phyloP scores from a whole-genome alignment of 2,888 invertebrate genomes.

The Eupithecia pulchellata region DNA sequence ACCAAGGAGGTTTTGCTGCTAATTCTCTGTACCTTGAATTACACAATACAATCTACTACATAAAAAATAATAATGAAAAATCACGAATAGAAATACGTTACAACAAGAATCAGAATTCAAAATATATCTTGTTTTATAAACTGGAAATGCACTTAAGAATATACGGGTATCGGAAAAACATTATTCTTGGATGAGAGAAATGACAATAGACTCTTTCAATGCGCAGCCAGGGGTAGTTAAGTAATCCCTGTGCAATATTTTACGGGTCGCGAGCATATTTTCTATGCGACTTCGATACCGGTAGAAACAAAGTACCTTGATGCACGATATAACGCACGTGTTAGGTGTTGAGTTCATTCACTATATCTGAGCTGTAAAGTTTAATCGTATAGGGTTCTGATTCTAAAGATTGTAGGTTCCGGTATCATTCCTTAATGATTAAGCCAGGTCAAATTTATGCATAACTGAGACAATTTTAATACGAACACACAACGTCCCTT shows the following conservation, averaged over 20 bases:
- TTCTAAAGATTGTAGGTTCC: background rate
- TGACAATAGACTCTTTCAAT: conserved; percentile 57
- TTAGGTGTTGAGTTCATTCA: background rate
- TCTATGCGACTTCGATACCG: background rate
- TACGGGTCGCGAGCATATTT: conserved; percentile 11
- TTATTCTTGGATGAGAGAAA: conserved; percentile 67
- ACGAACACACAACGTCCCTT: no score
- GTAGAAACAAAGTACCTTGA: background rate
- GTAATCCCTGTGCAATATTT: conserved; percentile 2
- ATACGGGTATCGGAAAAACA: conserved; percentile 76
- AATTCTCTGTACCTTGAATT: background rate
- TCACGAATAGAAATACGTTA: background rate
- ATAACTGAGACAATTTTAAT: no score
- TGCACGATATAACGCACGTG: background rate
- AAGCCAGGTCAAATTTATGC: background rate
- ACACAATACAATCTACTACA: background rate
- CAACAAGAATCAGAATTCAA: conserved; percentile 2
- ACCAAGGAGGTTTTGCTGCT: no score
- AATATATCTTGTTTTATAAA: conserved; percentile 40
- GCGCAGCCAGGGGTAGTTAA: conserved; percentile 29
- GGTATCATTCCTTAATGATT: no score
- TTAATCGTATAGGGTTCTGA: no score
- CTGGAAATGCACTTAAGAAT: conserved; percentile 69
- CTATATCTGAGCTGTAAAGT: no score
- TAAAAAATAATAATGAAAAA: background rate